These are phyloP conservation scores for Aurelia sp. DNA, from an alignment of 30 jellyfish, hydroid and myxozoan species.

Conservation along the genomic window DNA sequence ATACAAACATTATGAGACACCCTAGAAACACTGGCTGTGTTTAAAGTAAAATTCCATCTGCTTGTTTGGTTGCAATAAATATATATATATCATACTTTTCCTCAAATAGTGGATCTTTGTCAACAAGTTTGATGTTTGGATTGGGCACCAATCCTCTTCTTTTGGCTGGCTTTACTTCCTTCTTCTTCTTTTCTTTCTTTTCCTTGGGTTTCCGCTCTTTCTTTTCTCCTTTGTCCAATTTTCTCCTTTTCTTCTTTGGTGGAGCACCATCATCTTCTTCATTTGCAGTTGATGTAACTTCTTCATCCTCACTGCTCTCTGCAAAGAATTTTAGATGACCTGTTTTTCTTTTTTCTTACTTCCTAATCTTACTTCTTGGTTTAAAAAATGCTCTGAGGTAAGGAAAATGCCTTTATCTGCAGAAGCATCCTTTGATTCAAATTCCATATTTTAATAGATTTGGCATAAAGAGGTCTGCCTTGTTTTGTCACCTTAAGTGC, in stretches of 20 bases:
- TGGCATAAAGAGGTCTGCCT: too few species aligned
- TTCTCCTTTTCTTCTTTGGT: constrained; percentile 45
- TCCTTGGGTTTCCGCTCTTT: not conserved
- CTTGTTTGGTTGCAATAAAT: not conserved
- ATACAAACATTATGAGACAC: too few species aligned
- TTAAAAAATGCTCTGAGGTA: too few species aligned
- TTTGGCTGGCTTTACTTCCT: constrained; percentile 18
- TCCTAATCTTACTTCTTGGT: too few species aligned
- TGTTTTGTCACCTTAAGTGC: too few species aligned
- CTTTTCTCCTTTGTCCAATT: not conserved
- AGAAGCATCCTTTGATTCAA: too few species aligned
- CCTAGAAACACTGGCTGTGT: too few species aligned
- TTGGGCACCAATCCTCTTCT: constrained; percentile 67
- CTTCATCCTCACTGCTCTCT: constrained; percentile 39
- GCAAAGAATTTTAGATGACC: not conserved
- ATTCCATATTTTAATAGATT: too few species aligned
- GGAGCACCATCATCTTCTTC: constrained; percentile 54
- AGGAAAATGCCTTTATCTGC: too few species aligned
- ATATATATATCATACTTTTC: constrained; percentile 21
- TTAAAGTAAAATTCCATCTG: too few species aligned
- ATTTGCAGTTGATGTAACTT: not conserved
- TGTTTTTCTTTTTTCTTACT: too few species aligned
- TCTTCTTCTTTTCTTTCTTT: constrained; percentile 21
- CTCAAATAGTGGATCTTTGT: constrained; percentile 59
- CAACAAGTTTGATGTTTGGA: constrained; percentile 43